Base-by-base conservation (phyloP, 2,888 invertebrate genomes). In the Diplolepis rosae region DNA sequence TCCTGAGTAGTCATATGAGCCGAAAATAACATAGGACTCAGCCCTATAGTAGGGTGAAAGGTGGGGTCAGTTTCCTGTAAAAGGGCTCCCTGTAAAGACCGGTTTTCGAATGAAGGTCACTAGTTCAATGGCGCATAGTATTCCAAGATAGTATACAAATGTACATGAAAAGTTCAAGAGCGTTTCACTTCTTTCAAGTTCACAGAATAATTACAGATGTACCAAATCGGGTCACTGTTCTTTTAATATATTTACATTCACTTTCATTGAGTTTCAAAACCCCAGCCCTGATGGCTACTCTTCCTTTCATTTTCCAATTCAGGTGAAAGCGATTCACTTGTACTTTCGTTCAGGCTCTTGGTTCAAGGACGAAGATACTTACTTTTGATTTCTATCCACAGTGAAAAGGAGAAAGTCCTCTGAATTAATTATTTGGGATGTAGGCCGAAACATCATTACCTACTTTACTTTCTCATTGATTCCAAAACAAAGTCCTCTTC, bases 101-200 rank as follows among this genome's bases (percentile, higher is more conserved):
- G 87, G 87, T 87, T 88, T 80, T 80, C 80, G 79, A 86, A 87
- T 87, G 87, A 88, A 88, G 87, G 88, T 88, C 86, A 87, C 85
- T 87, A 82, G 87, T 87, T 85, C 86, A 86, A 84, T 80, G 83
- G 82, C 83, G 83, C 78, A 77, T 78, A 73, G 72, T 67, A 39
- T 67, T 39, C 39, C 50, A 27, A 51, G 70, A 68, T 48, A 50
- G 42, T 66, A 32, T 67, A 18, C 28, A 70, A 28, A 28, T 51
- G 52, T 13, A 45, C 48, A 50, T 65, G 56, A 69, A 66, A 61
- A 50, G 69, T 66, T 61, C 65, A 54, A 69, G 54, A 72, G 54
- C 77, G 75, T 76, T 79, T 80, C 79, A 72, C 80, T 81, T 80
- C 78, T 77, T 71, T 75, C 70, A 72, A 72, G 72, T 70, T 75